Percentiles rank a stretch among this genome's conserved stretches.
Conservation (phyloP, 2,113 vertebrate genomes). For the Mormyrus lacerda region DNA sequence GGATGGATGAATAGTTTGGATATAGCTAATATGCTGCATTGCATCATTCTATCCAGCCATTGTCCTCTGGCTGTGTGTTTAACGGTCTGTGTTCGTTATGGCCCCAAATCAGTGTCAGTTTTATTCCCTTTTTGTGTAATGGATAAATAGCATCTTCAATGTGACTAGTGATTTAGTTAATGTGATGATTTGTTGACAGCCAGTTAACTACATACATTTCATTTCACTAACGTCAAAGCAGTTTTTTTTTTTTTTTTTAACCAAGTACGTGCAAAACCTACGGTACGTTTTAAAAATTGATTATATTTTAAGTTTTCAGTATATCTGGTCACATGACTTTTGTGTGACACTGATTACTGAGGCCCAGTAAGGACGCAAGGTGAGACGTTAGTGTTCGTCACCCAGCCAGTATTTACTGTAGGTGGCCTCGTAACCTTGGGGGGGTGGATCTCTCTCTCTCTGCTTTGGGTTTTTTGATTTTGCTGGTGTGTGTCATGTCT, state of each 20-base stretch:
- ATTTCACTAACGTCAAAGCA: neutral
- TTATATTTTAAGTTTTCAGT: neutral
- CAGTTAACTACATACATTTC: neutral
- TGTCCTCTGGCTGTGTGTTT: neutral
- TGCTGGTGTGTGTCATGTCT: neutral
- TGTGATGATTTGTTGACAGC: neutral
- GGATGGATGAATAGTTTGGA: neutral
- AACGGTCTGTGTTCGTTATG: neutral
- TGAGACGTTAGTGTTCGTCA: neutral
- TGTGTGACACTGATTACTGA: neutral
- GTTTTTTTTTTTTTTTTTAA: neutral
- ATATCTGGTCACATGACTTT: neutral
- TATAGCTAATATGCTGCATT: neutral
- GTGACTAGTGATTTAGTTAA: neutral
- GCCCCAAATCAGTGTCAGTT: neutral
- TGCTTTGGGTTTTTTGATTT: neutral
- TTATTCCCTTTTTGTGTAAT: neutral
- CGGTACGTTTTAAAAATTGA: neutral
- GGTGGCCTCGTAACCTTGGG: neutral
- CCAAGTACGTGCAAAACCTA: neutral
- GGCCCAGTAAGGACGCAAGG: neutral
- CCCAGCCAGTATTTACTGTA: neutral
- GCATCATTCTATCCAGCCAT: neutral
- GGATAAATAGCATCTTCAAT: neutral
- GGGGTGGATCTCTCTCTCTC: neutral